Evolutionary conservation across 1,140 invertebrate genomes (phyloP).

Genomic region (Archivesica marissinica): DNA sequence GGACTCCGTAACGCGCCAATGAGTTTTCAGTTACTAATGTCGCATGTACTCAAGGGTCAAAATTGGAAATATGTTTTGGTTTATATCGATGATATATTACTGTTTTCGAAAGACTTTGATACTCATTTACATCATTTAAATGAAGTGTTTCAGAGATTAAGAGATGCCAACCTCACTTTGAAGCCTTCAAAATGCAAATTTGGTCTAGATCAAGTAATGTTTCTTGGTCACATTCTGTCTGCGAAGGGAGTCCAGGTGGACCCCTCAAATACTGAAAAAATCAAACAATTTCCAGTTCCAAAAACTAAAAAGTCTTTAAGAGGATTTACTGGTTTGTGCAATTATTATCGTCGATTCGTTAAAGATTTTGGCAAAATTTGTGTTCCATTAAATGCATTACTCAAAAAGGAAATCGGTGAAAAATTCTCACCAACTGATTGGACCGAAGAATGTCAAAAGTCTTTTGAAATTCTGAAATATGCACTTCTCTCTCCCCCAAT

Average conservation of each 20-base stretch:
- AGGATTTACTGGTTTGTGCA: conserved; percentile 84
- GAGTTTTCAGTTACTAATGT: conserved; percentile 61
- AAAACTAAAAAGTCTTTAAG: conserved; percentile 79
- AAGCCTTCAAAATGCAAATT: conserved; percentile 62
- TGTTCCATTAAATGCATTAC: conserved; percentile 74
- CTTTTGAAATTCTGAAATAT: conserved; percentile 70
- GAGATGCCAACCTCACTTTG: conserved; percentile 56
- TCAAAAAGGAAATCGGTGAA: conserved; percentile 56
- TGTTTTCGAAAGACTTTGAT: conserved; percentile 62
- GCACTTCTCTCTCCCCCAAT: conserved; percentile 64
- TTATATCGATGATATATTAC: conserved; percentile 72
- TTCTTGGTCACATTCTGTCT: conserved; percentile 63
- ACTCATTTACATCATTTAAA: conserved; percentile 62
- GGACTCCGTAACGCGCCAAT: conserved; percentile 35
- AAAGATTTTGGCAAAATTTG: conserved; percentile 78
- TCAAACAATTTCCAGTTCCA: conserved; percentile 61
- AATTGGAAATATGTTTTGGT: conserved; percentile 61
- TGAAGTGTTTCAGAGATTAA: conserved; percentile 64
- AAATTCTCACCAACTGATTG: too few relatives aligned
- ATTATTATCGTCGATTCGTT: conserved; percentile 82
- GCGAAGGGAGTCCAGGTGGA: conserved; percentile 54
- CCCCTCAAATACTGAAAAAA: conserved; percentile 48
- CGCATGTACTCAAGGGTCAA: neutral
- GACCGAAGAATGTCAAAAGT: conserved; percentile 60
- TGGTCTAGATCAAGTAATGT: conserved; percentile 53